phyloP scores from a whole-genome alignment of 2,113 vertebrate genomes.

The Xerus inauris region DNA sequence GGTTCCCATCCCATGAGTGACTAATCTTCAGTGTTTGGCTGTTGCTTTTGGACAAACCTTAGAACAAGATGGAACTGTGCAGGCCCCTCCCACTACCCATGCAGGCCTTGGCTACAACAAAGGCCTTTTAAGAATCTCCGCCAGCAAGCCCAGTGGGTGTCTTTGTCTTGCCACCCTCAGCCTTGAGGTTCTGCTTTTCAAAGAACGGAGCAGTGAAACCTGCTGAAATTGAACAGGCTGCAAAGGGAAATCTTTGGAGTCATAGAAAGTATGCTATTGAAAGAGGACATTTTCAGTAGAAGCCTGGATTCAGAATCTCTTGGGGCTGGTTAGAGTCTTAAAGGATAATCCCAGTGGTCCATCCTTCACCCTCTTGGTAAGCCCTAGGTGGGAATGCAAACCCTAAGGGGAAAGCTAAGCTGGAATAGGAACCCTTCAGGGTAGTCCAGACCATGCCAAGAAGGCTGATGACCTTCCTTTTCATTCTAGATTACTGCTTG shows the following conservation, averaged over 20 bases:
- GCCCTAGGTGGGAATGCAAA: not conserved
- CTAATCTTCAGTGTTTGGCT: not conserved
- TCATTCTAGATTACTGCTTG: not conserved
- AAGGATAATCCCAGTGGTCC: not conserved
- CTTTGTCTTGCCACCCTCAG: constrained; percentile 37
- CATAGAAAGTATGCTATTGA: not conserved
- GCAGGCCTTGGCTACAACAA: constrained; percentile 40
- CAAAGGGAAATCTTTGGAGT: not conserved
- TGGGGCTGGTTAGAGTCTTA: not conserved
- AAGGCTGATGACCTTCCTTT: not conserved
- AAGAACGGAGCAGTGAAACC: not conserved
- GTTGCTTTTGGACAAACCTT: not conserved
- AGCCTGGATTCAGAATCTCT: not conserved
- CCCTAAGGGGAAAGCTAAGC: not conserved
- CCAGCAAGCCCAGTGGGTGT: constrained; percentile 47
- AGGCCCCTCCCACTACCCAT: not conserved
- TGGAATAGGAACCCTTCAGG: not conserved
- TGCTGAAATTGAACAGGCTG: not conserved
- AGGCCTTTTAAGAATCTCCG: constrained; percentile 59
- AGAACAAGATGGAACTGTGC: not conserved
- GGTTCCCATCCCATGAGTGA: not conserved
- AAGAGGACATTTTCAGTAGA: not conserved
- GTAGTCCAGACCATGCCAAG: not conserved
- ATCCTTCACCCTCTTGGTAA: not conserved
- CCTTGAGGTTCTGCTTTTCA: constrained; percentile 37